Evolutionary conservation across 1,140 invertebrate genomes (phyloP).

Genomic region (Berghia stephanieae): DNA sequence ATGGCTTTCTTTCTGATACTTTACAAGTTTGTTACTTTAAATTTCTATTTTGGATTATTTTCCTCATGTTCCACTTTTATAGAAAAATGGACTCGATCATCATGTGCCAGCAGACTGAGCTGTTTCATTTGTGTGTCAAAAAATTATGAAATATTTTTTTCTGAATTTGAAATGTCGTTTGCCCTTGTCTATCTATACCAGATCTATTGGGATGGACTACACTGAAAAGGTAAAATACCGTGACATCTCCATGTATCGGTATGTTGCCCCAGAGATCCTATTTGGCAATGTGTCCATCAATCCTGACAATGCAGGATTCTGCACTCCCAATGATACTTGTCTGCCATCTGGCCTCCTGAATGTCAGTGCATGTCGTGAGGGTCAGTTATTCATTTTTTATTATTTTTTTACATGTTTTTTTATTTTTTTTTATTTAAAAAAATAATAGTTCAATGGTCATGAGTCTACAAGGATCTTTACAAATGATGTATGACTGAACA

Average conservation of each 20-base stretch:
- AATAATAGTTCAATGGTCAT: too few species aligned
- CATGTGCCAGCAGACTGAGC: too few species aligned
- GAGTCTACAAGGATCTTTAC: too few species aligned
- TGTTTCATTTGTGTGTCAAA: too few species aligned
- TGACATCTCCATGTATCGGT: conserved; percentile 45
- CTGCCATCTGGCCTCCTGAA: conserved; percentile 53
- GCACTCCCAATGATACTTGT: conserved; percentile 45
- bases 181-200: conserved; percentile 33
- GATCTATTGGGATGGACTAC: conserved; percentile 49
- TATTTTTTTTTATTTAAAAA: not conserved
- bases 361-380: conserved; percentile 47
- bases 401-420: not conserved
- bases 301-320: conserved; percentile 54
- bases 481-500: not conserved
- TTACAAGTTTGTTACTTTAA: too few species aligned
- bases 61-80: too few species aligned
- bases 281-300: conserved; percentile 47
- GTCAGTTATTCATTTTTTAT: conserved; percentile 20
- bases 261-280: conserved; percentile 42
- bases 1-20: too few species aligned
- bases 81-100: too few species aligned
- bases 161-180: not conserved
- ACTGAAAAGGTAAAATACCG: conserved; percentile 27
- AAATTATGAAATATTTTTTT: too few species aligned
- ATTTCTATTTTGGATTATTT: too few species aligned